These are phyloP conservation scores for Ormyrus nitidulus DNA, from an alignment of 2,888 invertebrate species.

Conservation along the genomic window DNA sequence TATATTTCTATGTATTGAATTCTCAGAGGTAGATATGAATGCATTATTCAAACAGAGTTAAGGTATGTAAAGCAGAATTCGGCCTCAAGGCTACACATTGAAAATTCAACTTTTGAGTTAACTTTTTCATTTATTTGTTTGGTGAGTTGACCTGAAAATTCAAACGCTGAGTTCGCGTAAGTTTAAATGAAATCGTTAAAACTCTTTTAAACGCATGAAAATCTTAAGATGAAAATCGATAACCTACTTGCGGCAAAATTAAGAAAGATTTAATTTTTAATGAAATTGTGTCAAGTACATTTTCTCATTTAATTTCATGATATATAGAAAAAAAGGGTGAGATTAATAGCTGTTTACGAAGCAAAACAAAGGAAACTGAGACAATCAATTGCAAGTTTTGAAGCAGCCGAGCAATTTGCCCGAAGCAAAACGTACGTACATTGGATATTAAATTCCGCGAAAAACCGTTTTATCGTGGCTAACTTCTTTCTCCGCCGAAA, in stretches of 20 bases:
- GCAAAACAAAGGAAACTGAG: too few species aligned
- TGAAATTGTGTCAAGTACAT: not conserved
- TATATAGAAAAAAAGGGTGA: not conserved
- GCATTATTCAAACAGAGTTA: slow-evolving; percentile 12
- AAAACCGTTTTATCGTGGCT: slow-evolving; percentile 14
- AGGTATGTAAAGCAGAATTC: slow-evolving; percentile 7
- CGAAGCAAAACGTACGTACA: not conserved
- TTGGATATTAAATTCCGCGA: slow-evolving; percentile 8
- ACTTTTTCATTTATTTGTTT: slow-evolving; percentile 15
- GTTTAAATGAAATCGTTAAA: not conserved
- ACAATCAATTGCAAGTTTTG: too few species aligned
- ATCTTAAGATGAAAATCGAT: not conserved
- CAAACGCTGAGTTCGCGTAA: not conserved
- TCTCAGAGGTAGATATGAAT: slow-evolving; percentile 3
- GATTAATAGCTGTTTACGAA: too few species aligned
- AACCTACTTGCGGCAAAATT: too few species aligned
- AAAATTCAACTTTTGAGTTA: not conserved
- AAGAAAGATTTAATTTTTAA: too few species aligned
- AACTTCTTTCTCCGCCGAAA: slow-evolving; percentile 5
- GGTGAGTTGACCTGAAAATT: not conserved
- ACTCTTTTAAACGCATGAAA: not conserved
- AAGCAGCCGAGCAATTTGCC: too few species aligned
- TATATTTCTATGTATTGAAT: not conserved
- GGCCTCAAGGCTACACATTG: not conserved
- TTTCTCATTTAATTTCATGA: not conserved